phyloP scores from a whole-genome alignment of 2,888 invertebrate species.

The Chloromyia formosa region DNA sequence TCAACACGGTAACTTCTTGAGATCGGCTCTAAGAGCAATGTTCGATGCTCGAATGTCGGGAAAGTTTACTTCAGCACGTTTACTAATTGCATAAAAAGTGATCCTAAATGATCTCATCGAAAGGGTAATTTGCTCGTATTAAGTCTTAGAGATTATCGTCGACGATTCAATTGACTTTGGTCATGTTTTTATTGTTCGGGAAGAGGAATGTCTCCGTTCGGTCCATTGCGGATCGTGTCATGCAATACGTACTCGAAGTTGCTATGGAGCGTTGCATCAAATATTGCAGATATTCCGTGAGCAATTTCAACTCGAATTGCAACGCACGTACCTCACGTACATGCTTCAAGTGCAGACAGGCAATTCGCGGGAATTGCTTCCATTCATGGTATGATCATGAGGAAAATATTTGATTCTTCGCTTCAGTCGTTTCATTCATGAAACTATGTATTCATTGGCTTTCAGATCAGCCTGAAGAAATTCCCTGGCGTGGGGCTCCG shows the following conservation, averaged over 20 bases:
- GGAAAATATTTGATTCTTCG: not conserved
- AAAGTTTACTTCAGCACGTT: conserved; percentile 10
- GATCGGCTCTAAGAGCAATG: not conserved
- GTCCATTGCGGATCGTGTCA: not conserved
- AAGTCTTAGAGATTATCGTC: conserved; percentile 33
- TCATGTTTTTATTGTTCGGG: conserved; percentile 2
- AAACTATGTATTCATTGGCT: not conserved
- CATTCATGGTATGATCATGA: conserved; percentile 23
- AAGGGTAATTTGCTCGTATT: conserved; percentile 38
- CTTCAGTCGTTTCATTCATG: not conserved
- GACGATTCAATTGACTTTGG: conserved; percentile 7
- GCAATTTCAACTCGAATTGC: conserved; percentile 19
- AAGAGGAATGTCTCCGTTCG: not conserved
- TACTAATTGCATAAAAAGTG: conserved; percentile 35
- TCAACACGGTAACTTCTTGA: not conserved
- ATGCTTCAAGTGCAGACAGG: conserved; percentile 8
- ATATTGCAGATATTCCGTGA: conserved; percentile 4
- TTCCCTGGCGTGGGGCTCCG: not conserved
- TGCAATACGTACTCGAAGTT: no score
- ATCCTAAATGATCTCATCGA: conserved; percentile 39
- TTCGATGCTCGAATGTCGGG: not conserved
- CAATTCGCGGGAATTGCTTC: conserved; percentile 15
- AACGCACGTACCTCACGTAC: conserved; percentile 16
- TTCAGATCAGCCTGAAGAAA: not conserved
- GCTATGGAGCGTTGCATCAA: not conserved